phyloP scores from a whole-genome alignment of 2,797 vertebrate species.

The Sylvilagus floridanus region DNA sequence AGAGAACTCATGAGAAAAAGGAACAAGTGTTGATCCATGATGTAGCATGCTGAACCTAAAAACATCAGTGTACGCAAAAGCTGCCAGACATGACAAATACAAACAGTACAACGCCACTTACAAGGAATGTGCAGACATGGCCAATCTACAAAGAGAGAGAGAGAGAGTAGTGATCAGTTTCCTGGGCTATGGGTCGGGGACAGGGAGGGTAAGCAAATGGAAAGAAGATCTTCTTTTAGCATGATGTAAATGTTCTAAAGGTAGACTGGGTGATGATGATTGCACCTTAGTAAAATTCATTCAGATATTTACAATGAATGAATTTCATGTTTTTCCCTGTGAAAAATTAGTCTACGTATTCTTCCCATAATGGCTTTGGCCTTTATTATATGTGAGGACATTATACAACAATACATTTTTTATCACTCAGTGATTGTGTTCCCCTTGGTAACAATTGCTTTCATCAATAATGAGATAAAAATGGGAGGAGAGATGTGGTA shows the following conservation, averaged over 20 bases:
- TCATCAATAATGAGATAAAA: background rate
- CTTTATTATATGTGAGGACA: background rate
- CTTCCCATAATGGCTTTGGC: background rate
- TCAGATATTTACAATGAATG: background rate
- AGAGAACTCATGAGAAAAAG: background rate
- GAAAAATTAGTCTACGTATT: background rate
- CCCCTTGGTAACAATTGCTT: slow-evolving; percentile 8
- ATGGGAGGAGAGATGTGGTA: background rate
- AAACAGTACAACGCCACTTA: background rate
- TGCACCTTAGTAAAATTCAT: background rate
- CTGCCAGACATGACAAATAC: background rate
- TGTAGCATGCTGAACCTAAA: background rate
- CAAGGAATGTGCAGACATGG: background rate
- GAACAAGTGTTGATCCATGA: background rate
- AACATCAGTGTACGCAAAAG: background rate
- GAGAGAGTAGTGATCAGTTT: background rate
- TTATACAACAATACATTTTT: background rate
- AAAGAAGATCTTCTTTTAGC: background rate
- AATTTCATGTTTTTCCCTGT: background rate
- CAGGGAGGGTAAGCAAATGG: background rate
- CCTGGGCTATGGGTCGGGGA: background rate
- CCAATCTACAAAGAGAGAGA: background rate
- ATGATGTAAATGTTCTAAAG: background rate
- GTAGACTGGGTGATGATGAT: background rate
- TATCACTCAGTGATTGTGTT: background rate